phyloP scores from a whole-genome alignment of 2,797 vertebrate species.

The Sphaeramia orbicularis region DNA sequence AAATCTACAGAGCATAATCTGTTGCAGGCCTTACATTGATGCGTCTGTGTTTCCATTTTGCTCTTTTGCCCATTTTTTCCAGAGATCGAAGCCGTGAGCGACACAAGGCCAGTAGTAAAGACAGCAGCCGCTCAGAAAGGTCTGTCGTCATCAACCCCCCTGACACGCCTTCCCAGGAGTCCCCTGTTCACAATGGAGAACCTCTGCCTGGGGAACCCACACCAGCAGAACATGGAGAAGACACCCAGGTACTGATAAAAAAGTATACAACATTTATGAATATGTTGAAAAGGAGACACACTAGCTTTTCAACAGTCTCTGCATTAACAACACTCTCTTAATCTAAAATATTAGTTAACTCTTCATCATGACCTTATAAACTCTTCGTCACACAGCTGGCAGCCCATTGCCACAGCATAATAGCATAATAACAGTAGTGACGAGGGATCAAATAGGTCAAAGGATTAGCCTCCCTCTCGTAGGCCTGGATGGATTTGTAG shows the following conservation, averaged over 20 bases:
- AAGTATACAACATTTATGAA: not conserved
- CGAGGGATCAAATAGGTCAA: conserved; percentile 69
- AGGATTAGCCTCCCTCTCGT: conserved; percentile 65
- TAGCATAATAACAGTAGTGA: conserved; percentile 57
- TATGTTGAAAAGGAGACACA: no score
- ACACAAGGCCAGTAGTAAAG: conserved; percentile 91
- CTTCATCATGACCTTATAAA: conserved; percentile 55
- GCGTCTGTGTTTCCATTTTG: not conserved
- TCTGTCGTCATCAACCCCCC: conserved; percentile 92
- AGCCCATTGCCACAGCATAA: conserved; percentile 30
- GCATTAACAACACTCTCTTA: conserved; percentile 31
- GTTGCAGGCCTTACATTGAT: not conserved
- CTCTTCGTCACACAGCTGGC: conserved; percentile 64
- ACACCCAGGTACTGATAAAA: conserved; percentile 70
- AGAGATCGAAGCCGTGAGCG: conserved; percentile 90
- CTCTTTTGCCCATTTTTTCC: conserved; percentile 19
- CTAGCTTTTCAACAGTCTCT: not conserved
- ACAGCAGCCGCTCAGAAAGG: conserved; percentile 89
- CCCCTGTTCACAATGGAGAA: conserved; percentile 84
- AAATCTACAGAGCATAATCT: no score
- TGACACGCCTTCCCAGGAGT: conserved; percentile 78
- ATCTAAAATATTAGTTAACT: conserved; percentile 56
- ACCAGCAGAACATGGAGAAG: conserved; percentile 70
- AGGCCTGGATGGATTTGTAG: conserved; percentile 49
- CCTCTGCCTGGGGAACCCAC: conserved; percentile 84